Evolutionary conservation across 2,888 invertebrate genomes (phyloP), one percentile per base, ranked within the genome.

Genomic region (Tenthredo scrophulariae): DNA sequence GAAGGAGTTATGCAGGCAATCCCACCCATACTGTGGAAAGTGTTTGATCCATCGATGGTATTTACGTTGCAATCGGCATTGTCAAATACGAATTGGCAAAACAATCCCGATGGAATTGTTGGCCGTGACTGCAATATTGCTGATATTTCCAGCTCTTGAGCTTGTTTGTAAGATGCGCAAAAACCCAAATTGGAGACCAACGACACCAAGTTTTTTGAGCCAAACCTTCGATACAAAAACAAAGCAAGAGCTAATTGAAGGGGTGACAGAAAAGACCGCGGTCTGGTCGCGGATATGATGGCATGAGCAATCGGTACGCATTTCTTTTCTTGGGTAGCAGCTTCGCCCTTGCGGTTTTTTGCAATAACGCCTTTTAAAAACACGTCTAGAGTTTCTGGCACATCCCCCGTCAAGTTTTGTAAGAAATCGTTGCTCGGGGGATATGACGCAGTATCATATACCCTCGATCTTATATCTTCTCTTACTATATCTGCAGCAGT

Each of bases 11-110:
- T 50, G 43, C 83, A 74, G 10, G n/a, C 37, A 26, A 85, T 84
- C 3, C 75, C 46, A 15, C 84, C 85, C 50, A 85, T 74, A 26
- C 62, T 70, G 29, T 84, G 84, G 43, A 85, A 85, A 4, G 85
- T 85, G 18, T 74, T 74, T 1, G 26, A 46, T 26, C 85, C 85
- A 43, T 75, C 77, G 5, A 85, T 22, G 13, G 85, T 84, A 15
- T 29, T 3, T 5, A 83, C 29, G 40, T 84, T 85, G 2, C 33
- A 65, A 84, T 85, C 85, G 13, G 84, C 84, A 84, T 74, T 84
- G 54, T 79, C 50, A 84, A 83, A 33, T 84, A 86, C 72, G 84
- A 85, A 77, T 29, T 77, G 50, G 67, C 33, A 54, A 26, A 72
- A 54, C 43, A 33, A 37, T 22, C 54, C 72, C 0, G 9, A 18